Base-by-base conservation (phyloP, 2,797 vertebrate species). In the Pseudocheirus occidentalis region DNA sequence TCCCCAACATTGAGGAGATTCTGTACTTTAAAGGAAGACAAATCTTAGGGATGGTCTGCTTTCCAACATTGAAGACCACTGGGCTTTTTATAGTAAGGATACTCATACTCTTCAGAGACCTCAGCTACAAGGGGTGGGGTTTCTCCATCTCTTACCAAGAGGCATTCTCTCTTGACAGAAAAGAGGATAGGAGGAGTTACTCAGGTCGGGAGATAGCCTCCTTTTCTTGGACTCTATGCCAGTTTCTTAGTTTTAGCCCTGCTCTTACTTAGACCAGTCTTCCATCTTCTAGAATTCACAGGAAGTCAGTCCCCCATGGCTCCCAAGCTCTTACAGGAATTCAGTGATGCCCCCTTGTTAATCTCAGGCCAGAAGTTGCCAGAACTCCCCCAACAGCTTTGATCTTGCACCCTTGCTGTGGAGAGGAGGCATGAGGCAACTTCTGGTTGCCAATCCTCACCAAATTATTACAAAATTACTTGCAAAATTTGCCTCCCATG, bases 331-430 rank as follows among this genome's bases (percentile, higher is more conserved):
- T 54, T 34, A n/a, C 5, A 0, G 7, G 29, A 90, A 14, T 14
- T 90, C 53, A 10, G 12, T 29, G 4, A 6, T n/a, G 18, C 5
- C 18, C 24, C 90, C 90, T 90, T 16, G 34, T 21, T 27, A 55
- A 18, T 93, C 94, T 91, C 59, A 90, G 55, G 87, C 58, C 66
- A 52, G 73, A 92, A 58, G 59, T 89, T 56, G 56, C 90, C 11
- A 0, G 16, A 40, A 81, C 57, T 10, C 21, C 89, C 57, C 91
- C 50, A 53, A 3, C 52, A 94, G 52, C 52, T 31, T 4, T 91
- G 90, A 55, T 92, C 93, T 18, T 92, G 94, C 56, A 14, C n/a
- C 57, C 89, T 31, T 27, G 87, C 50, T 92, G 2, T 89, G 57
- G 89, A 93, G 28, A 92, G 81, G 90, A 95, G 59, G 13, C 5